phyloP scores from a whole-genome alignment of 2,113 vertebrate genomes.

The Panthera tigris region DNA sequence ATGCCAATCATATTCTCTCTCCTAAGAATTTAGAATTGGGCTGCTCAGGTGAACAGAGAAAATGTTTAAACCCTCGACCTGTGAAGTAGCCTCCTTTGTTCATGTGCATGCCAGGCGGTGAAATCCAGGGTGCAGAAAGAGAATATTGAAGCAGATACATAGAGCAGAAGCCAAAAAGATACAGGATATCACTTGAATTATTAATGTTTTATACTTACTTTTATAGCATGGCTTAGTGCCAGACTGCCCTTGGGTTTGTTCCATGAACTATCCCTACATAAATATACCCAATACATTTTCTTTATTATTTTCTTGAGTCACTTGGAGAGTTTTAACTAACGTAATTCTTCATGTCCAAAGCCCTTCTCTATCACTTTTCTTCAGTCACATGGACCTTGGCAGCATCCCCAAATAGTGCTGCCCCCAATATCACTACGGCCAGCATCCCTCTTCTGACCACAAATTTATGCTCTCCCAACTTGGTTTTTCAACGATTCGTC shows the following conservation, averaged over 20 bases:
- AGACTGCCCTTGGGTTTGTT: neutral
- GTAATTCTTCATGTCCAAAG: neutral
- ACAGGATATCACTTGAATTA: neutral
- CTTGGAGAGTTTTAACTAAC: neutral
- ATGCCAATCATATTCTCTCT: neutral
- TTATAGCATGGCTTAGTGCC: neutral
- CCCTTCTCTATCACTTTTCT: neutral
- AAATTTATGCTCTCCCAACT: neutral
- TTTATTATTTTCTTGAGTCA: slow-evolving; percentile 18
- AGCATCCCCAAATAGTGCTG: neutral
- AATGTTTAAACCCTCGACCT: neutral
- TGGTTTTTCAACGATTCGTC: neutral
- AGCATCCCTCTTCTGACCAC: neutral
- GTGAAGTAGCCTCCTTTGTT: neutral
- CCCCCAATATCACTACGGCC: neutral
- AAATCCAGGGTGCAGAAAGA: neutral
- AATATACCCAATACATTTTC: neutral
- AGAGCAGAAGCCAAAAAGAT: neutral
- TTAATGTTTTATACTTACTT: neutral
- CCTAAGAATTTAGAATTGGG: neutral
- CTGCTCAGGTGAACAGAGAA: neutral
- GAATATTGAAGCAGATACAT: neutral
- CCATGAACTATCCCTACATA: neutral
- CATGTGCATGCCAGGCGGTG: neutral
- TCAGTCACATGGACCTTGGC: neutral